Percentiles rank a stretch among this genome's conserved stretches.
These are phyloP conservation scores for Oostethus manadensis DNA, from an alignment of 2,113 vertebrate genomes.

Conservation along the genomic window DNA sequence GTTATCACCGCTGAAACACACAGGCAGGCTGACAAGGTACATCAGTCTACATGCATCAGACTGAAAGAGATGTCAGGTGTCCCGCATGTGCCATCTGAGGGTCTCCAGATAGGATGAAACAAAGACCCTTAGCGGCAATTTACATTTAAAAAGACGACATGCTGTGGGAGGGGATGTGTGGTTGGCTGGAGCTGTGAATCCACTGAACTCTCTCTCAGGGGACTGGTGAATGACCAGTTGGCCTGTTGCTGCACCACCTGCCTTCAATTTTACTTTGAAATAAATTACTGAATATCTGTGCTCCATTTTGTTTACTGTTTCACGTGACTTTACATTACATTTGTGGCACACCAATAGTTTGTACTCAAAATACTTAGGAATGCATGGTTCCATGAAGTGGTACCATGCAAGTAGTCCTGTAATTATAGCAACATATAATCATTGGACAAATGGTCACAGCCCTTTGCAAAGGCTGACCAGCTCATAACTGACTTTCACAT, in stretches of 20 bases:
- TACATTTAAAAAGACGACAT: constrained; percentile 63
- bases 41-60: constrained; percentile 27
- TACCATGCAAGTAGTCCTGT: too few relatives aligned
- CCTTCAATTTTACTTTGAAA: not conserved
- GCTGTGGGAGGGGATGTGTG: constrained; percentile 46
- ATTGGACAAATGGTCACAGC: too few relatives aligned
- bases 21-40: constrained; percentile 21
- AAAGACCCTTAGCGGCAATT: constrained; percentile 47
- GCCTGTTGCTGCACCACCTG: constrained; percentile 3
- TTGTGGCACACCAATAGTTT: too few relatives aligned
- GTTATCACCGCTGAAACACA: constrained; percentile 56
- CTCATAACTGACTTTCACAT: too few relatives aligned
- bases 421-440: too few relatives aligned
- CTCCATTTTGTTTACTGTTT: too few relatives aligned
- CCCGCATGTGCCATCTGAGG: constrained; percentile 36
- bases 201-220: constrained; percentile 19
- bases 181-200: constrained; percentile 35
- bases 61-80: constrained; percentile 39
- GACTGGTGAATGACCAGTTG: constrained; percentile 8
- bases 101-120: constrained; percentile 52
- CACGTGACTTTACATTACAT: too few relatives aligned
- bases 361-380: too few relatives aligned
- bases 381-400: too few relatives aligned
- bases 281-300: not conserved
- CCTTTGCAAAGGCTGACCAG: too few relatives aligned